phyloP scores from a whole-genome alignment of 1,140 invertebrate species.

The Aethina tumida region DNA sequence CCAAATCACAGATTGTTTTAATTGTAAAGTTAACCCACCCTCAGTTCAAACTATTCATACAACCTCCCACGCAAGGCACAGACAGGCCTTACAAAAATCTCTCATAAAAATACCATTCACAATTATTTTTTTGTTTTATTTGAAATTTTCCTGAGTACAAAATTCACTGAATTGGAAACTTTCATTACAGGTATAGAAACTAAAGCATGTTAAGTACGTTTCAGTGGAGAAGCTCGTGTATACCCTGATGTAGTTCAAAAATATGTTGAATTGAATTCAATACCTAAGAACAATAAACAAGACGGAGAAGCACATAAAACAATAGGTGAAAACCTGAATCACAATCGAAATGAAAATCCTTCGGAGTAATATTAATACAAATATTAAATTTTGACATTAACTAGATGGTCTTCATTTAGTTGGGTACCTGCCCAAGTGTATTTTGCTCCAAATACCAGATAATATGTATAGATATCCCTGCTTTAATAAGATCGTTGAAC shows the following conservation, averaged over 20 bases:
- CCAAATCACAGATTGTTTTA: conserved; percentile 36
- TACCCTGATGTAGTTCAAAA: conserved; percentile 2
- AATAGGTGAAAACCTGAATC: too few relatives aligned
- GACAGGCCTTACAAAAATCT: conserved; percentile 31
- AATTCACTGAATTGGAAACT: conserved; percentile 11
- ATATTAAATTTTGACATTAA: too few relatives aligned
- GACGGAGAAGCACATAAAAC: too few relatives aligned
- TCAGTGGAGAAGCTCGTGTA: background rate
- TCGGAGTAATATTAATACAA: too few relatives aligned
- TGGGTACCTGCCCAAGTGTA: too few relatives aligned
- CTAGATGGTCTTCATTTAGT: too few relatives aligned
- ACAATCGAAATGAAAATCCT: too few relatives aligned
- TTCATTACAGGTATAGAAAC: background rate
- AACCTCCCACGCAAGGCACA: conserved; percentile 32
- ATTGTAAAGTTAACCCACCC: conserved; percentile 18
- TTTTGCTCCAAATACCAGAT: too few relatives aligned
- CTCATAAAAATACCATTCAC: conserved; percentile 33
- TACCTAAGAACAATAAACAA: too few relatives aligned
- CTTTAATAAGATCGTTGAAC: too few relatives aligned
- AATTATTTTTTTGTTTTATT: conserved; percentile 29
- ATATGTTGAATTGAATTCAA: conserved; percentile 8
- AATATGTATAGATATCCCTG: too few relatives aligned
- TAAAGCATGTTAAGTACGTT: background rate
- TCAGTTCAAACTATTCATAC: conserved; percentile 15
- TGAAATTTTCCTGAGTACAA: conserved; percentile 32